Evolutionary conservation across 1,140 invertebrate species (phyloP), one percentile per base, ranked within the genome.

Genomic region (Scylla paramamosain): DNA sequence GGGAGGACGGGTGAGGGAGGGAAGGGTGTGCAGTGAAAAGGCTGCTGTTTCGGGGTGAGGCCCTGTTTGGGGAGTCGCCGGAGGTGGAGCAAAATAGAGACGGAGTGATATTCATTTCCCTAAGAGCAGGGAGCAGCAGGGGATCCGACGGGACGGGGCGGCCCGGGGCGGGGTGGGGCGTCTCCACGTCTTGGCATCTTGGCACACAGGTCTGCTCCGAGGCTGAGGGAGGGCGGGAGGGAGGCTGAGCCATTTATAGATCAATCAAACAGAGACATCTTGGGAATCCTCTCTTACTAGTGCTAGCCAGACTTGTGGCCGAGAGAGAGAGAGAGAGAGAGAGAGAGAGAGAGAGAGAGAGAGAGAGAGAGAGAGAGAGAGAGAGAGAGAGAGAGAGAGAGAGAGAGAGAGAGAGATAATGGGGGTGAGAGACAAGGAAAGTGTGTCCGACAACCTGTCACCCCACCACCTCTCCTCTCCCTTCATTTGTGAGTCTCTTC

Each of bases 231-330:
- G 29, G n/a, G n/a, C 14, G 31, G 29, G 29, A 31, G 29, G 84
- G 92, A 46, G 39, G 0, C 20, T 59, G 29, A 39, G 93, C 83
- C 93, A 88, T 89, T 93, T 87, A 93, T 89, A 93, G 84, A 89
- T 93, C 86, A 88, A 93, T 93, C 86, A 93, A 86, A 48, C 84
- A 32, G 52, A 89, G 48, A 89, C 86, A 93, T 93, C 39, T 83
- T 48, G 77, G 92, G 92, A 93, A 93, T 93, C 92, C 92, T 29
- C 92, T 46, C 82, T 48, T 59, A 48, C 29, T 84, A 28, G 46
- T 46, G 77, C 48, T 84, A 25, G 92, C 83, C 82, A 93, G 67
- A 45, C 28, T 46, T 10, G 16, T 20, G 39, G 31, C n/a, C 4
- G 32, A 59, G 45, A 52, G 52, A 91, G 45, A 31, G 46, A 52